These are phyloP conservation scores for Chrysaora quinquecirrha DNA, from an alignment of 30 jellyfish, hydroid and myxozoan species.

Conservation along the genomic window DNA sequence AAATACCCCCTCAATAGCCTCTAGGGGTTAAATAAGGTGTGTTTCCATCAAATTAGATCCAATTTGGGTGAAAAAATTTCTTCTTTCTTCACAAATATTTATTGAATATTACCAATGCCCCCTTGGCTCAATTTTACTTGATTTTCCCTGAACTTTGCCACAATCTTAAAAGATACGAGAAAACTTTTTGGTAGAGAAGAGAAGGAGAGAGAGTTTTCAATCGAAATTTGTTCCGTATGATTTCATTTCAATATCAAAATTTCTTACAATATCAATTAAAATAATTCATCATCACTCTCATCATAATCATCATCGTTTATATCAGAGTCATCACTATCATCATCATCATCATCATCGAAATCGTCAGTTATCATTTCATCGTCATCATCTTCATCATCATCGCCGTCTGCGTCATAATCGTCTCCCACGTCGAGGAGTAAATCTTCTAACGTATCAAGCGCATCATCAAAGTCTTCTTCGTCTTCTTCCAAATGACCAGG, in stretches of 20 bases:
- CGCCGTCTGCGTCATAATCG: constrained; percentile 38
- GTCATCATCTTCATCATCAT: constrained; percentile 29
- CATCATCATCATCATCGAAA: constrained; percentile 6
- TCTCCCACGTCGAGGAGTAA: constrained; percentile 54
- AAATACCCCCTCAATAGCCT: no score
- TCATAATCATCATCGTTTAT: constrained; percentile 33
- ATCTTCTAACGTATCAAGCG: constrained; percentile 60
- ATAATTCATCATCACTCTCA: not conserved
- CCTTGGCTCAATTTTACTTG: no score
- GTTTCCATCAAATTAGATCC: no score
- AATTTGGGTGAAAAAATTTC: no score
- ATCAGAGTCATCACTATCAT: constrained; percentile 30
- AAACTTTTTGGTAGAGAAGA: no score
- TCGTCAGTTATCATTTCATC: constrained; percentile 22
- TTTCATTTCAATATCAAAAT: not conserved
- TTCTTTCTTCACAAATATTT: no score
- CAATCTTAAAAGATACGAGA: no score
- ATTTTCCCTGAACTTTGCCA: no score
- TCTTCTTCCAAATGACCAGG: constrained; percentile 35
- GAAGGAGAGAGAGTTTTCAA: no score
- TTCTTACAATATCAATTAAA: not conserved
- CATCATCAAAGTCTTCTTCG: constrained; percentile 61
- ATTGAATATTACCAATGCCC: no score
- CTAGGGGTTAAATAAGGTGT: no score
- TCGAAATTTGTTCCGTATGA: no score